Evolutionary conservation across 2,113 vertebrate species (phyloP).

Genomic region (Gnathonemus echidnorhynchus): DNA sequence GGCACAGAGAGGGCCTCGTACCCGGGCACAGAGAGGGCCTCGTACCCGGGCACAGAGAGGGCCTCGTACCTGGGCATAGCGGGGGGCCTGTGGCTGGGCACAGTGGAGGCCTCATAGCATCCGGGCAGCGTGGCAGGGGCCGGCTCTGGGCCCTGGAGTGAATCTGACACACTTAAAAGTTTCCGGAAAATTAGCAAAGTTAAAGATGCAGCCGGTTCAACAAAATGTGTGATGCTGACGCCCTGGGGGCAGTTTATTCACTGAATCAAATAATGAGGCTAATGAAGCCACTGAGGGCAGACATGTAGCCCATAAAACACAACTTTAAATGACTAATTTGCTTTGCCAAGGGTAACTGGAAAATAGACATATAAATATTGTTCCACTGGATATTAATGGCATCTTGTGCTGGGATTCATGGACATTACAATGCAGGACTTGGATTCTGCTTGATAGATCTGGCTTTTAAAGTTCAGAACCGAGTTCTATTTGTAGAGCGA

Average conservation of each 20-base stretch:
- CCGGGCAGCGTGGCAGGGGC: neutral
- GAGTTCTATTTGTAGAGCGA: neutral
- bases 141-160: neutral
- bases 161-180: conserved; percentile 24
- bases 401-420: neutral
- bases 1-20: neutral
- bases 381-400: neutral
- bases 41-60: neutral
- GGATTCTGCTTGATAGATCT: neutral
- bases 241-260: conserved; percentile 27
- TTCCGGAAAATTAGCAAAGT: conserved; percentile 34
- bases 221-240: conserved; percentile 32
- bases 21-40: neutral
- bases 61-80: neutral
- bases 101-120: neutral
- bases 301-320: neutral
- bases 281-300: conserved; percentile 9
- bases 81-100: neutral
- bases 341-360: neutral
- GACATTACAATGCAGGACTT: neutral
- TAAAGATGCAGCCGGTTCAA: conserved; percentile 27
- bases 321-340: conserved; percentile 7
- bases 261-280: conserved; percentile 15
- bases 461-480: neutral
- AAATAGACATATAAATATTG: neutral